Evolutionary conservation across 2,797 vertebrate species (phyloP), one percentile per base, ranked within the genome.

Genomic region (Acanthiza pusilla): DNA sequence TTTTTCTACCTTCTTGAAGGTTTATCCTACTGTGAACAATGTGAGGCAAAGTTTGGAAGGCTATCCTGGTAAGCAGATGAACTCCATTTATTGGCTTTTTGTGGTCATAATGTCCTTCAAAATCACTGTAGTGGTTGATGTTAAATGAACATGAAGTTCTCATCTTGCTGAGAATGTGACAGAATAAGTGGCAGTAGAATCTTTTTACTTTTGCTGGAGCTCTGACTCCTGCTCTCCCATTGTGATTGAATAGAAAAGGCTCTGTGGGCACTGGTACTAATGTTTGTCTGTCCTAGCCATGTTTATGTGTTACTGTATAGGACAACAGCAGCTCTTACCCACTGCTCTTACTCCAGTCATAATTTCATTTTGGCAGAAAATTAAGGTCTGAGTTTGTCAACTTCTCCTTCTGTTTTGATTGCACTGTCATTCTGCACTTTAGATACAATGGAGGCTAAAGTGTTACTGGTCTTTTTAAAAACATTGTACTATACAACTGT

Each of bases 21-120:
- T 99, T 85, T 99, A 99, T 96, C 99, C 99, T 29, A 98, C 99
- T 58, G 99, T 99, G 83, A 98, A 99, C 66, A 99, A 99, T 55
- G 99, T 99, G 89, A 98, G 99, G 82, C 99, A 97, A 43, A 99
- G 99, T 97, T 98, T 99, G 96, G 99, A 99, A 97, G 99, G 99
- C 25, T 99, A 99, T 94, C 99, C 99, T 63, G 99, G 99, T 99
- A 97, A 97, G 91, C 73, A 73, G 54, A 81, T 63, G 5, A 84
- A 68, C 53, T 11, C 5, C 6, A 16, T 67, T 76, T 88, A 62
- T 38, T 85, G 76, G 20, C 4, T 67, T 80, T 91, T 62, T 74
- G 34, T 85, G 20, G 11, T 74, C 13, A 7, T 74, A 55, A 26
- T 32, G 36, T 63, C 20, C 26, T 75, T 47, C 21, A 74, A 65